Evolutionary conservation across 2,113 vertebrate species (phyloP), one percentile per base, ranked within the genome.

Genomic region (Chiloscyllium plagiosum): DNA sequence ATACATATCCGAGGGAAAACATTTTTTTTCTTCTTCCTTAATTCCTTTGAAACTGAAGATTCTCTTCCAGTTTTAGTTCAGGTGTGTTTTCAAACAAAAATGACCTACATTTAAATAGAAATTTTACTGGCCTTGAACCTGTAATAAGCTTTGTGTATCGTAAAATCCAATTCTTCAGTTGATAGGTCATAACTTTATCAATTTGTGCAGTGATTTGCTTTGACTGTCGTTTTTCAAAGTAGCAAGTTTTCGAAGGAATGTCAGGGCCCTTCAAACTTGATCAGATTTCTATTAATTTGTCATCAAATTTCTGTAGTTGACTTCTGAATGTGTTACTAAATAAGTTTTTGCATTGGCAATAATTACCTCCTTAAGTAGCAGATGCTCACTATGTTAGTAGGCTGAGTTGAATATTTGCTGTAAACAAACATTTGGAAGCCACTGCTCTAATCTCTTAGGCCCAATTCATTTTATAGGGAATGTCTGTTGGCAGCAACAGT

Each of bases 11-110:
- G 66, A 72, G 94, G 69, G 20, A 72, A 95, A 95, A 95, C 94
- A 12, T 76, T 76, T 47, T 95, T 95, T 42, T 95, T 76, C 69
- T 95, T 95, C 68, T 95, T 95, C 72, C 94, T 95, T 47, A 76
- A 42, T 69, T 95, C 94, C 24, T 95, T 95, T 95, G 42, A 69
- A 95, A 52, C 94, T 95, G 94, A 95, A 19, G 50, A 5, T 15
- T 95, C 68, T 52, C 94, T 95, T 95, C 94, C 94, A 29, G n/a
- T 95, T 72, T 69, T 95, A 29, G 69, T 95, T 72, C 42, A 95
- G 94, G 94, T 95, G 24, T 26, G 89, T 66, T 95, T 47, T 52
- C 50, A 17, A 72, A 69, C 17, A 68, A 94, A 50, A 50, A 66
- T 93, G 15, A 42, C 19, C 8, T 37, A 52, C 76, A 17, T 29